phyloP scores from a whole-genome alignment of 35 echinoderm and acorn worm genomes.

The Anneissia japonica region DNA sequence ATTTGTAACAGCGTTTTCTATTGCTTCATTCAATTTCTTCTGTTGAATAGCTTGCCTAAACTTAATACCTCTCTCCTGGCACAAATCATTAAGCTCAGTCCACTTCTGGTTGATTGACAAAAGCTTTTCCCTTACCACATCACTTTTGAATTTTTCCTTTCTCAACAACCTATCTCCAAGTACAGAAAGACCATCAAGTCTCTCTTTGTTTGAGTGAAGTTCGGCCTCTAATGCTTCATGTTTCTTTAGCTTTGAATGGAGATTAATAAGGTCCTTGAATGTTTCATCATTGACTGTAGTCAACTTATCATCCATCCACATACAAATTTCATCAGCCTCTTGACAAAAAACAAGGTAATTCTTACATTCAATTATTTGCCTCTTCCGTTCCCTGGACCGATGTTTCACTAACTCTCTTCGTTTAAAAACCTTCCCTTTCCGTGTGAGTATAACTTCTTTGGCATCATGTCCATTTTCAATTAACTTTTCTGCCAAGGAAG shows the following conservation, averaged over 20 bases:
- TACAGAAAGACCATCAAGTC: conserved; percentile 46
- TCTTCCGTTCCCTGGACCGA: conserved; percentile 37
- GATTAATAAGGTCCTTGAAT: conserved; percentile 63
- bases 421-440: conserved; percentile 56
- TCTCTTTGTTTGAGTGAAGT: conserved; percentile 55
- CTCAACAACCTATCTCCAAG: conserved; percentile 46
- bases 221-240: conserved; percentile 96
- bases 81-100: conserved; percentile 34
- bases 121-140: conserved; percentile 38
- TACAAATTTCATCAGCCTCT: conserved; percentile 80
- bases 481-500: conserved; percentile 58
- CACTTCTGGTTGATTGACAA: conserved; percentile 44
- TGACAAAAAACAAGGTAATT: conserved; percentile 51
- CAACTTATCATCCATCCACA: conserved; percentile 81
- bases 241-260: conserved; percentile 74
- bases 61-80: conserved; percentile 56
- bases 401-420: conserved; percentile 62
- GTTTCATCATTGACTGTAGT: conserved; percentile 65
- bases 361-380: conserved; percentile 46
- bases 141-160: conserved; percentile 39
- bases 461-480: conserved; percentile 54
- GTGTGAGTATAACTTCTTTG: conserved; percentile 49
- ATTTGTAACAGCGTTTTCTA: conserved; percentile 56
- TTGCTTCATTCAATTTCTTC: conserved; percentile 38
- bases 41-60: conserved; percentile 66